Evolutionary conservation across 2,888 invertebrate species (phyloP).

Genomic region (Osmoderma eremita): DNA sequence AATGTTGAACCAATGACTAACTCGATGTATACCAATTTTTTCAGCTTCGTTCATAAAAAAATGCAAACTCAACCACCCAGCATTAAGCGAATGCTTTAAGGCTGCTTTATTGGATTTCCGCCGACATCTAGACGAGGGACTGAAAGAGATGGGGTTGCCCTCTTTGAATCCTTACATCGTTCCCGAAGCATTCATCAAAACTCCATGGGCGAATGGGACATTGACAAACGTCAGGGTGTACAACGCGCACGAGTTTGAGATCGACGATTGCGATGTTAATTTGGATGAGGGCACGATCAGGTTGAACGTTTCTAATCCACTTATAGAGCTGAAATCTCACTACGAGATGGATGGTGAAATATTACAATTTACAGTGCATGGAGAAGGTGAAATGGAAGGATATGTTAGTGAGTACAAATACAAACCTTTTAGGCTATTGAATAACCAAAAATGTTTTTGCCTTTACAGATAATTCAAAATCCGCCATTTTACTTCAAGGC

Average conservation of each 20-base stretch:
- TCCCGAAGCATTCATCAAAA: neutral
- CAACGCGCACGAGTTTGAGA: slow-evolving; percentile 64
- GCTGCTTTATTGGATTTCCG: slow-evolving; percentile 59
- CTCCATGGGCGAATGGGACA: neutral
- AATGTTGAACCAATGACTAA: neutral
- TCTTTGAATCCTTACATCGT: slow-evolving; percentile 60
- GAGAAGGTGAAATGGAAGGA: slow-evolving; percentile 62
- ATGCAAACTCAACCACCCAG: slow-evolving; percentile 61
- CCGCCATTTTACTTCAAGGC: slow-evolving; percentile 5
- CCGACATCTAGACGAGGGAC: slow-evolving; percentile 61
- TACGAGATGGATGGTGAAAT: slow-evolving; percentile 64
- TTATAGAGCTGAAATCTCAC: slow-evolving; percentile 46
- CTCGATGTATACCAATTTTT: slow-evolving; percentile 14
- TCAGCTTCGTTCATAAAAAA: slow-evolving; percentile 61
- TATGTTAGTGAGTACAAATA: slow-evolving; percentile 62
- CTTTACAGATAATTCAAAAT: slow-evolving; percentile 18
- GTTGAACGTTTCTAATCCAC: slow-evolving; percentile 7
- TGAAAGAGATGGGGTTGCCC: slow-evolving; percentile 61
- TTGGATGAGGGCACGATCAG: slow-evolving; percentile 54
- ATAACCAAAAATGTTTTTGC: too few relatives aligned
- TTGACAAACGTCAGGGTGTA: slow-evolving; percentile 51
- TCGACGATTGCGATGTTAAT: slow-evolving; percentile 54
- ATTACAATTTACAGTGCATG: slow-evolving; percentile 62
- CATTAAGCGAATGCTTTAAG: slow-evolving; percentile 62
- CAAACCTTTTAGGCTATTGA: neutral